Evolutionary conservation across 2,797 vertebrate species (phyloP), one percentile per base, ranked within the genome.

Genomic region (Alosa sapidissima): DNA sequence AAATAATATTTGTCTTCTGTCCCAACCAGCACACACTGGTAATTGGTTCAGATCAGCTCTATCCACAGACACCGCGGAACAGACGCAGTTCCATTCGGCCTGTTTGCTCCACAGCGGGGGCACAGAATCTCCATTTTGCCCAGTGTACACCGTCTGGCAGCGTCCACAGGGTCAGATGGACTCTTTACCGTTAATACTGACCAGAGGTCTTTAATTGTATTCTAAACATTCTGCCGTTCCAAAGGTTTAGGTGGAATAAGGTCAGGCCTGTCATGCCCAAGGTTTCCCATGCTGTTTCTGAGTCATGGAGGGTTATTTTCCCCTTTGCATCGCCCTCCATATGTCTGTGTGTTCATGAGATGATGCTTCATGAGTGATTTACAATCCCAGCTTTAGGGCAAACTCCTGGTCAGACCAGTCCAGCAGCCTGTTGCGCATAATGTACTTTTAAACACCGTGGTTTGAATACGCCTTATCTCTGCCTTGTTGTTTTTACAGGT

Each of bases 401-500:
- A 47, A 21, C 14, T 0, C 14, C 72, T 47, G 41, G 72, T 45
- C 16, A 47, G 36, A 78, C 41, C 5, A 47, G 36, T 47, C 41
- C 45, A 6, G 5, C 19, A 13, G 24, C 65, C 52, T 16, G 52
- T 33, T 72, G 72, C 41, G 36, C 41, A 5, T 45, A 6, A 47
- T 45, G 72, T 62, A 21, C 6, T 62, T 24, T 62, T 62, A 62
- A 62, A 62, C 58, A 62, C n/a, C 6, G n/a, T 62, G 58, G n/a
- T 62, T n/a, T 62, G 58, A 24, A 62, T 62, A 24, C 24, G 58
- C 8, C 21, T 62, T 62, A 72, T 36, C 28, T 72, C 33, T 47
- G 16, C 9, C 0, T 78, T 47, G 6, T 86, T 75, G 54, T 55
- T 75, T 82, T 86, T 52, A 92, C 93, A 99, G 98, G 95, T 88